Percentiles rank a stretch among this genome's conserved stretches.
Conservation (phyloP, 2,797 vertebrate species). For the Epinephelus coioides region DNA sequence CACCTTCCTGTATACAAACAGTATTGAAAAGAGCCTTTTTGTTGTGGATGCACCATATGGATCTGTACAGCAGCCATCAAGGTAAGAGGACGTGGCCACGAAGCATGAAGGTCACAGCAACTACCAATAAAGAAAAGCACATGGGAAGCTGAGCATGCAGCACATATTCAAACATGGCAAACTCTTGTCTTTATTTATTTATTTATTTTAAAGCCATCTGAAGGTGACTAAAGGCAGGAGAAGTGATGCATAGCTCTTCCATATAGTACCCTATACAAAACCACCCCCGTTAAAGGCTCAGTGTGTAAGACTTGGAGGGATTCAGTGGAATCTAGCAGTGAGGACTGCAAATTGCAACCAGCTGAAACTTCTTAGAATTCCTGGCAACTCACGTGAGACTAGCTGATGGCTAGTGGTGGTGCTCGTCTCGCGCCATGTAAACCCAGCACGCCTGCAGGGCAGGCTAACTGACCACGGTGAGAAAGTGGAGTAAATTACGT, state of each 20-base stretch:
- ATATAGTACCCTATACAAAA: background rate
- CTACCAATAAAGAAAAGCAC: background rate
- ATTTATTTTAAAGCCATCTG: background rate
- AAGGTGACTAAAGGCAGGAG: background rate
- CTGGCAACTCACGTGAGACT: no score
- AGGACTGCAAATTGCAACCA: no score
- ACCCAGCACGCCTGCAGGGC: no score
- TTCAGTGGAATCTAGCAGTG: no score
- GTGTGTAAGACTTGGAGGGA: no score
- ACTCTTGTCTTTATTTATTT: background rate
- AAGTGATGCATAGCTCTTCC: background rate
- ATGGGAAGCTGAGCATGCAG: slow-evolving; percentile 2
- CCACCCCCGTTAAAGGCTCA: background rate
- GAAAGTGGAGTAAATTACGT: no score
- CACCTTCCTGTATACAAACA: slow-evolving; percentile 8
- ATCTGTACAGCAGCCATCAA: slow-evolving; percentile 11
- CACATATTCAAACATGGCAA: background rate
- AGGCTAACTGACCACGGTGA: no score
- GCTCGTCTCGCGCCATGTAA: no score
- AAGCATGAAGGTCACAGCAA: slow-evolving; percentile 26
- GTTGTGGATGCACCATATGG: background rate
- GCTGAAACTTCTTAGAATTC: no score
- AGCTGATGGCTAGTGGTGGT: no score
- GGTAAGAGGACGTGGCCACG: background rate
- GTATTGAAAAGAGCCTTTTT: slow-evolving; percentile 1